phyloP scores from a whole-genome alignment of 2,113 vertebrate species.

The Ciconia stormi region DNA sequence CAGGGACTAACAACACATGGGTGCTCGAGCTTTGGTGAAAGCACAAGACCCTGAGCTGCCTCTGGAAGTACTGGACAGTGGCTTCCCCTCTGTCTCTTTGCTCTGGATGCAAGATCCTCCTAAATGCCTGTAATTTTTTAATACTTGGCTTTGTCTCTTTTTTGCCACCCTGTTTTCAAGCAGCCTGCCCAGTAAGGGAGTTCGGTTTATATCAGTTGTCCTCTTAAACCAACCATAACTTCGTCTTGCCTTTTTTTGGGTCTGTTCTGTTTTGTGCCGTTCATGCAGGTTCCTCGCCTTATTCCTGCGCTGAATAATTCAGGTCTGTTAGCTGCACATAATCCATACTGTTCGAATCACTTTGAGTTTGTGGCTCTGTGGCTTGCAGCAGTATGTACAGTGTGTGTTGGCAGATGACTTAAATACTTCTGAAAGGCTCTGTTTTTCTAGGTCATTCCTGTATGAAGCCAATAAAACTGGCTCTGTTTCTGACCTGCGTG shows the following conservation, averaged over 20 bases:
- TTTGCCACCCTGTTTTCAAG: not conserved
- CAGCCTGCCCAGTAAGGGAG: not conserved
- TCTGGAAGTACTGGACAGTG: not conserved
- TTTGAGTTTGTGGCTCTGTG: not conserved
- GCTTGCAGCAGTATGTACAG: not conserved
- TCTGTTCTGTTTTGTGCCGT: not conserved
- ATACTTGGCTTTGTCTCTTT: not conserved
- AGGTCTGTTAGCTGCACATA: not conserved
- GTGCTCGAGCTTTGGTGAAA: not conserved
- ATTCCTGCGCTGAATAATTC: not conserved
- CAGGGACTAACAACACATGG: fast-evolving
- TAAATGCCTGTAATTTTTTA: not conserved
- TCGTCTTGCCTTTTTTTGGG: fast-evolving
- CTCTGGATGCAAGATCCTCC: not conserved
- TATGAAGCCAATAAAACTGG: not conserved
- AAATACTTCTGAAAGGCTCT: conserved; percentile 7
- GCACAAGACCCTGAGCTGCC: not conserved
- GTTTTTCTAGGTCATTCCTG: conserved; percentile 51
- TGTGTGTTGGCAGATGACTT: conserved; percentile 22
- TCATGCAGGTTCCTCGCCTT: not conserved
- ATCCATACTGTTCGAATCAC: not conserved
- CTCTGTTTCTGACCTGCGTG: conserved; percentile 46
- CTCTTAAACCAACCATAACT: not conserved
- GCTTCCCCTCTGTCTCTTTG: not conserved
- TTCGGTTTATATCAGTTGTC: fast-evolving